Conservation (phyloP, 1,140 invertebrate species). For the Zaprionus lachaisei region DNA sequence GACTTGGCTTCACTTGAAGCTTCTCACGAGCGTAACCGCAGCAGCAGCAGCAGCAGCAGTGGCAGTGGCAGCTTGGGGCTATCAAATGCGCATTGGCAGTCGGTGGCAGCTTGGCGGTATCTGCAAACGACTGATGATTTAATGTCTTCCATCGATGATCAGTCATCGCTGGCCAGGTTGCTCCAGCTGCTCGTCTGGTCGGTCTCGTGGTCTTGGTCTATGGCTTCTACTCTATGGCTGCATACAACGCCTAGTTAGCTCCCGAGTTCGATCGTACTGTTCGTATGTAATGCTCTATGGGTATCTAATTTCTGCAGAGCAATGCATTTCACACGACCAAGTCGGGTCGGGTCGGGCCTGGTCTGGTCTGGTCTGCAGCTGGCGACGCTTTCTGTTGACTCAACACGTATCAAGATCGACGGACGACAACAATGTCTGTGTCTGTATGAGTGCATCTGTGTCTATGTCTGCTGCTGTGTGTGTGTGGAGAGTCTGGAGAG, state of each 20-base stretch:
- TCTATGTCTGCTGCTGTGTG: not conserved
- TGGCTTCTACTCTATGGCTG: constrained; percentile 6
- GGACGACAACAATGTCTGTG: constrained; percentile 10
- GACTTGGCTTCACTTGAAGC: constrained; percentile 41
- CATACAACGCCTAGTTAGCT: constrained; percentile 46
- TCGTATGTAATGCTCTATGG: constrained; percentile 30
- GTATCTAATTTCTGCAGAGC: constrained; percentile 61
- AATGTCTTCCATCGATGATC: constrained; percentile 72
- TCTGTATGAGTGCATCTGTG: not conserved
- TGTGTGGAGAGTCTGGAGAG: constrained; percentile 1
- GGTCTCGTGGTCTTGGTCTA: constrained; percentile 7
- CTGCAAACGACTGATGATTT: constrained; percentile 58
- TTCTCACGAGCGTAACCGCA: constrained; percentile 75
- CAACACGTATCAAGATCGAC: constrained; percentile 43
- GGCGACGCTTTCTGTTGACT: constrained; percentile 43
- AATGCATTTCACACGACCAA: constrained; percentile 52
- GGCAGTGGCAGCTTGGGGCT: constrained; percentile 22
- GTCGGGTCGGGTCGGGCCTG: constrained; percentile 2
- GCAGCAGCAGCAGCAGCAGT: constrained; percentile 37
- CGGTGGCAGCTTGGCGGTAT: constrained; percentile 6
- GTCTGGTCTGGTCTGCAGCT: constrained; percentile 11
- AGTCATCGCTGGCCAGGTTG: constrained; percentile 50
- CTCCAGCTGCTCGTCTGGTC: not conserved
- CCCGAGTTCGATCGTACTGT: not conserved
- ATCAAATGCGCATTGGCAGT: constrained; percentile 40